Evolutionary conservation across 2,797 vertebrate species (phyloP), one percentile per base, ranked within the genome.

Genomic region (Anguilla megastoma): DNA sequence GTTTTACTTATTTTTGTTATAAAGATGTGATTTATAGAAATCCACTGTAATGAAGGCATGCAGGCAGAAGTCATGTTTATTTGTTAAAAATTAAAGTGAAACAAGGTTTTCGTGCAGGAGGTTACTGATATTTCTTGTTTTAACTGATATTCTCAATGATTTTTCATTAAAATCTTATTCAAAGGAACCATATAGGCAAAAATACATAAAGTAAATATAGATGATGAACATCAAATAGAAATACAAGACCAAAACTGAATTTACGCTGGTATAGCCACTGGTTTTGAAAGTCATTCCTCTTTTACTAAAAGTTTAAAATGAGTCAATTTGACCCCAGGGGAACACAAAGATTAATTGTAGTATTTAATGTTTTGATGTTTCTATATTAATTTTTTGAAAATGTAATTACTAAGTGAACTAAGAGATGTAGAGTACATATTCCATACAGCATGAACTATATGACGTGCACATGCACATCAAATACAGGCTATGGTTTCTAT

Each of bases 61-160:
- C 30, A 18, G 54, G 54, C 58, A 69, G n/a, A n/a, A 89, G 1
- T 69, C n/a, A 69, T 69, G 24, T 69, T 69, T 69, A 27, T 69
- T n/a, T 69, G 63, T 69, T 24, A 69, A 27, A 16, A 58, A 58
- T 16, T 21, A 16, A 58, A 16, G 18, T 24, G 16, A 63, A 63
- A 21, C 58, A 63, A 63, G 16, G 52, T 54, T 54, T 54, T 54
- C 16, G 16, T 58, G 56, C 56, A 58, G 56, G 14, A 58, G 3
- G 16, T 58, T 58, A 58, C 16, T 58, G 56, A 58, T 58, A 58
- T 58, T 16, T 58, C 14, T 18, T 58, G 56, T 18, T 58, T 58
- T 58, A 58, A 58, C 56, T 58, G 56, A 58, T 14, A 58, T 58
- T 58, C 56, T 58, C 56, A 58, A 58, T 58, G 14, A 58, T 58